Conservation (phyloP, 2,888 invertebrate species). For the Dicyrtoma fusca region DNA sequence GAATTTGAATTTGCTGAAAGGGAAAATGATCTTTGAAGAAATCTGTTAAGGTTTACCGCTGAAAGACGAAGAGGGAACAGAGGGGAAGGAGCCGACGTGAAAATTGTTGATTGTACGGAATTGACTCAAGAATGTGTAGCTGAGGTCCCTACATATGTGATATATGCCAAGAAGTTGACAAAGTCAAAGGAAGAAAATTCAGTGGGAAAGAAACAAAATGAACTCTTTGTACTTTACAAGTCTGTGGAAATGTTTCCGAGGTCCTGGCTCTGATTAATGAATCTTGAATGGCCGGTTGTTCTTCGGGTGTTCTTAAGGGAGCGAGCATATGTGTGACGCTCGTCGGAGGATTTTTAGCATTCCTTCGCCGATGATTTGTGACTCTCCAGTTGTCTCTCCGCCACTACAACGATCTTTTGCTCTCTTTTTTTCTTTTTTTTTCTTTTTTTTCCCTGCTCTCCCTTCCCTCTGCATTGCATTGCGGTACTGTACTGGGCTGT, state of each 20-base stretch:
- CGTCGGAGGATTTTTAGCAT: constrained; percentile 37
- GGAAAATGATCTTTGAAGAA: too few species aligned
- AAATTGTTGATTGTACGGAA: too few species aligned
- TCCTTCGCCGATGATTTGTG: constrained; percentile 40
- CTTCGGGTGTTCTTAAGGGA: too few species aligned
- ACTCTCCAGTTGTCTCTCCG: constrained; percentile 38
- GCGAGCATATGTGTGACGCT: constrained; percentile 34
- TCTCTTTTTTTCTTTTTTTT: constrained; percentile 4
- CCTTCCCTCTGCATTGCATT: not conserved
- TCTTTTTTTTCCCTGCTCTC: constrained; percentile 4
- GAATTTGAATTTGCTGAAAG: too few species aligned
- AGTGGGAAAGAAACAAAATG: constrained; percentile 41
- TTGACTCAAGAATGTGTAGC: too few species aligned
- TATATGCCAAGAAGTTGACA: constrained; percentile 6
- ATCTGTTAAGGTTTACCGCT: too few species aligned
- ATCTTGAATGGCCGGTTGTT: constrained; percentile 41
- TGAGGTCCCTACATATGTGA: too few species aligned
- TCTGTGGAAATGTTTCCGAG: constrained; percentile 38
- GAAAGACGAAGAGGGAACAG: constrained; percentile 9
- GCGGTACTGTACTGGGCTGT: not conserved
- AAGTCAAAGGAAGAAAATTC: constrained; percentile 38
- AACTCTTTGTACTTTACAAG: constrained; percentile 43
- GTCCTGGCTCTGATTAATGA: constrained; percentile 35
- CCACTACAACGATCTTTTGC: not conserved
- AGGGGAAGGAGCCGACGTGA: not conserved